phyloP scores from a whole-genome alignment of 2,113 vertebrate species.

The Scophthalmus maximus region DNA sequence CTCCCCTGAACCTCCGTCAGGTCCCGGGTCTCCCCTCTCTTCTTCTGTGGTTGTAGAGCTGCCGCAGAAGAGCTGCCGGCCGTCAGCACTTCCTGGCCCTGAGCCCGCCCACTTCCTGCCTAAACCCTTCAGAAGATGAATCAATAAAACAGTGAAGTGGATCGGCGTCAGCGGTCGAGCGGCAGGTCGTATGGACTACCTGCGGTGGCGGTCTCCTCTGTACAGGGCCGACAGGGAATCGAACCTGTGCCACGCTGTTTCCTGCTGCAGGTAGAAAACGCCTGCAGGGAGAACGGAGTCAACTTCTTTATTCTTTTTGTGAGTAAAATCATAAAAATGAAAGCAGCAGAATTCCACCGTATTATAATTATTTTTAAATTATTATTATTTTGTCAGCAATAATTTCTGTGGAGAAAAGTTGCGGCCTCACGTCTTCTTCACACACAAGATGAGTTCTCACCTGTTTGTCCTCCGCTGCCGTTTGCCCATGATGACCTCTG shows the following conservation, averaged over 20 bases:
- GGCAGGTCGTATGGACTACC: slow-evolving; percentile 7
- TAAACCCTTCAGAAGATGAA: neutral
- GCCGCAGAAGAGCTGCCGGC: neutral
- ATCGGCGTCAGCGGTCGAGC: neutral
- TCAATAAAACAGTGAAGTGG: neutral
- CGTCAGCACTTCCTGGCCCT: slow-evolving; percentile 2
- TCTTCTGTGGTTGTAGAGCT: slow-evolving; percentile 31
- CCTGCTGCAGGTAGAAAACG: slow-evolving; percentile 31
- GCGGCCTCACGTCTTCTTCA: too few species aligned
- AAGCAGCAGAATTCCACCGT: too few species aligned
- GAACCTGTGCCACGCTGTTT: slow-evolving; percentile 31
- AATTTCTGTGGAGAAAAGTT: too few species aligned
- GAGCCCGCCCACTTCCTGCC: slow-evolving; percentile 1
- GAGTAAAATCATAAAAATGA: too few species aligned
- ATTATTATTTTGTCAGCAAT: too few species aligned
- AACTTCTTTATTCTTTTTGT: too few species aligned
- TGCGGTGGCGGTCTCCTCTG: neutral
- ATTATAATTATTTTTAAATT: too few species aligned
- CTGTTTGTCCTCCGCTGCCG: slow-evolving; percentile 44
- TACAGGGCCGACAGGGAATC: neutral
- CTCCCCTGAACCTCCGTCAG: slow-evolving; percentile 22
- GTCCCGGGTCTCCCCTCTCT: slow-evolving; percentile 10
- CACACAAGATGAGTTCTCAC: slow-evolving; percentile 32
- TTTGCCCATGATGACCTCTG: slow-evolving; percentile 55
- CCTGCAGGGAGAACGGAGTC: slow-evolving; percentile 27